Percentiles rank a stretch among this genome's conserved stretches.
Conservation (phyloP, 2,888 invertebrate species). For the Limulus polyphemus region DNA sequence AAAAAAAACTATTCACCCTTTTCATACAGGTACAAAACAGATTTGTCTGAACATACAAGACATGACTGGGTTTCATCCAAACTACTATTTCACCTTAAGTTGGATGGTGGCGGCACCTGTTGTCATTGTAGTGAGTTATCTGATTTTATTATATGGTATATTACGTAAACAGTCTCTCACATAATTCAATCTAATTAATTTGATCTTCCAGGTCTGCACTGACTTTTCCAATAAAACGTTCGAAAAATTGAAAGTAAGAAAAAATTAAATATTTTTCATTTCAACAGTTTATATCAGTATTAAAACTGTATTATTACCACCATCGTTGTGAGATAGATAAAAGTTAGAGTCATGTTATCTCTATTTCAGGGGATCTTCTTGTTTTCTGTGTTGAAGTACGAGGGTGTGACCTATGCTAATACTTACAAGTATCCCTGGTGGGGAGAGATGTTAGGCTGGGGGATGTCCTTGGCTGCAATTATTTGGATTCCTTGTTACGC, state of each 20-base stretch:
- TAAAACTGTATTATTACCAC: too few species aligned
- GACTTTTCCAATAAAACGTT: too few species aligned
- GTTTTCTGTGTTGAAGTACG: slow-evolving; percentile 64
- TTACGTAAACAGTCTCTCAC: too few species aligned
- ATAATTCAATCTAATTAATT: too few species aligned
- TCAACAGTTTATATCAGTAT: too few species aligned
- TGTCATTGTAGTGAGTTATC: slow-evolving; percentile 55
- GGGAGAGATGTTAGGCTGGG: slow-evolving; percentile 68
- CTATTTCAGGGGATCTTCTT: slow-evolving; percentile 58
- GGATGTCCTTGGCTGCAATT: slow-evolving; percentile 69
- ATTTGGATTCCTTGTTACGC: slow-evolving; percentile 73
- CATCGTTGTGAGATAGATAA: too few species aligned
- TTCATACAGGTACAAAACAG: slow-evolving; percentile 39
- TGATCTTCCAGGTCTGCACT: too few species aligned
- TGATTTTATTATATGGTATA: too few species aligned
- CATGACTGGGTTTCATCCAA: slow-evolving; percentile 69
- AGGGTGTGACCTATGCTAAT: slow-evolving; percentile 54
- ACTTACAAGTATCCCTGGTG: slow-evolving; percentile 60
- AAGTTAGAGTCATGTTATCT: slow-evolving; percentile 4
- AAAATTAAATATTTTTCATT: too few species aligned
- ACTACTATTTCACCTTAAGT: slow-evolving; percentile 65
- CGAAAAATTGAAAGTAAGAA: too few species aligned
- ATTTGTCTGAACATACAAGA: slow-evolving; percentile 66
- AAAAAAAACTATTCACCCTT: too few species aligned
- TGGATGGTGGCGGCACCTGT: slow-evolving; percentile 79